These are phyloP conservation scores for Forbesichthys papilliferus DNA, from an alignment of 2,113 vertebrate species.

Conservation along the genomic window DNA sequence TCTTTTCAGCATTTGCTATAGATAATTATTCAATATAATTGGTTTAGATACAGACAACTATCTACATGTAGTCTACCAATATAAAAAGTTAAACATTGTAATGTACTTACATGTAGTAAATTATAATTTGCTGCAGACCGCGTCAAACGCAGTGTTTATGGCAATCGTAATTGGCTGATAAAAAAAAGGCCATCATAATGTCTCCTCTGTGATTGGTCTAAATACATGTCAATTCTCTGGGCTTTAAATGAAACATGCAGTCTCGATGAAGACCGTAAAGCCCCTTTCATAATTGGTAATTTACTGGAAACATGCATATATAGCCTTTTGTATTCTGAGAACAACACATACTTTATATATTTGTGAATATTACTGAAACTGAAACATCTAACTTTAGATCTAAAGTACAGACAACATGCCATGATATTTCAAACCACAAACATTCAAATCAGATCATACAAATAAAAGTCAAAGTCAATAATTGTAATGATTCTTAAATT, in stretches of 20 bases:
- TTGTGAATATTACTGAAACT: too few species aligned
- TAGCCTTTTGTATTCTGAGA: background rate
- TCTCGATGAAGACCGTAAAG: conserved; percentile 48
- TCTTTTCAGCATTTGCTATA: too few species aligned
- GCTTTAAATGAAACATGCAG: conserved; percentile 10
- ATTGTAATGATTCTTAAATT: conserved; percentile 56
- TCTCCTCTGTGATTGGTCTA: conserved; percentile 46
- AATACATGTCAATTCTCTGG: background rate
- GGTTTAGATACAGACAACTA: background rate
- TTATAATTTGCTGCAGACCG: conserved; percentile 3
- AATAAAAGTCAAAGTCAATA: background rate
- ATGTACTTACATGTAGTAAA: conserved; percentile 52
- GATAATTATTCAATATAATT: background rate
- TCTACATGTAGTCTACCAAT: background rate
- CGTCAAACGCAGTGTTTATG: background rate
- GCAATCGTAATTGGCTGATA: conserved; percentile 36
- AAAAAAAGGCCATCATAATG: background rate
- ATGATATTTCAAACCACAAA: too few species aligned
- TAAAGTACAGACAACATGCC: too few species aligned
- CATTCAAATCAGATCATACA: background rate
- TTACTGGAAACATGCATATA: background rate
- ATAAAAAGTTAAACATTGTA: conserved; percentile 7
- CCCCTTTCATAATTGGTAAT: background rate
- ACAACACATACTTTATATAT: background rate
- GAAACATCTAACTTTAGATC: too few species aligned